phyloP scores from a whole-genome alignment of 1,140 invertebrate genomes.

The Melitaea cinxia region DNA sequence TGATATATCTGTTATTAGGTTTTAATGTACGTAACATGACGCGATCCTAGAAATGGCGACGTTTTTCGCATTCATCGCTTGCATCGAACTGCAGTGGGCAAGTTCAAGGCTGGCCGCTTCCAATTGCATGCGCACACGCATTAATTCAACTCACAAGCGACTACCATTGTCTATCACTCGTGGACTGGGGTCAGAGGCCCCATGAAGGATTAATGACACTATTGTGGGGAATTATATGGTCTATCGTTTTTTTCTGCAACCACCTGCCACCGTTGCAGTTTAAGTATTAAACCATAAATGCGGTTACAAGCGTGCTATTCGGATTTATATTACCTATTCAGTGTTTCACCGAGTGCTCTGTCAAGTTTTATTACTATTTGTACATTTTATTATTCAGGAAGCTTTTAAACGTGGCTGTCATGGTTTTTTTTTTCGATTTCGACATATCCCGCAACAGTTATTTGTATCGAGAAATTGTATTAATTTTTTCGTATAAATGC shows the following conservation, averaged over 20 bases:
- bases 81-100: slow-evolving; percentile 61
- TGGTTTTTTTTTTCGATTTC: slow-evolving; percentile 17
- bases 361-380: slow-evolving; percentile 35
- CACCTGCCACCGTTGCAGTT: slow-evolving; percentile 47
- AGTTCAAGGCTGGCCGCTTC: slow-evolving; percentile 78
- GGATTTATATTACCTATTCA: slow-evolving; percentile 19
- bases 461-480: slow-evolving; percentile 20
- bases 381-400: slow-evolving; percentile 37
- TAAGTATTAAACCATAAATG: slow-evolving; percentile 17
- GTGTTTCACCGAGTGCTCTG: slow-evolving; percentile 10
- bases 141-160: slow-evolving; percentile 77
- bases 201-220: slow-evolving; percentile 77
- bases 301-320: slow-evolving; percentile 7
- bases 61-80: slow-evolving; percentile 67
- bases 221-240: slow-evolving; percentile 67
- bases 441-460: neutral
- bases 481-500: slow-evolving; percentile 28
- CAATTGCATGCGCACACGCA: slow-evolving; percentile 75
- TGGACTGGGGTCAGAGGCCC: slow-evolving; percentile 62
- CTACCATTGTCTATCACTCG: slow-evolving; percentile 78
- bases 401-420: slow-evolving; percentile 27
- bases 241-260: slow-evolving; percentile 52
- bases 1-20: neutral
- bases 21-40: slow-evolving; percentile 48
- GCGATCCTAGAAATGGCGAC: slow-evolving; percentile 68